Conservation (phyloP, 2,888 invertebrate species). For the Stramonita haemastoma region DNA sequence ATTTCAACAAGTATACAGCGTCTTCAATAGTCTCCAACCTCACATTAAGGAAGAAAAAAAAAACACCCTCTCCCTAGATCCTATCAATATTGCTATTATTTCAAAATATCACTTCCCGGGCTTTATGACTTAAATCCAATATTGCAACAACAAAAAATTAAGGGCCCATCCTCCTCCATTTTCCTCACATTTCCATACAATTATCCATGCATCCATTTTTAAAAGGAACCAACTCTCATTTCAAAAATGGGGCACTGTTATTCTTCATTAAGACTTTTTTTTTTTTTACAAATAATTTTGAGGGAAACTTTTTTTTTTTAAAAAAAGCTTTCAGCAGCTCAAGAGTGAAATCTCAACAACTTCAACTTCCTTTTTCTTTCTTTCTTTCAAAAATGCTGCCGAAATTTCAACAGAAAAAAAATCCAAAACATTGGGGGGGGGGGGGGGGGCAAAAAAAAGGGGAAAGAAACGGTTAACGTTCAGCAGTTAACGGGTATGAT, state of each 20-base stretch:
- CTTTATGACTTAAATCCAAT: not conserved
- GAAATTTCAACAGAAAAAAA: not conserved
- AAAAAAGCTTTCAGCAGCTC: not conserved
- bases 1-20: too few species aligned
- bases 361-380: too few species aligned
- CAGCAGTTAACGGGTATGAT: conserved; percentile 16
- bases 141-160: not conserved
- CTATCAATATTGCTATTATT: not conserved
- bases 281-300: not conserved
- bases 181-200: conserved; percentile 36
- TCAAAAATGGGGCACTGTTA: not conserved
- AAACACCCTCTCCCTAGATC: too few species aligned
- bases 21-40: too few species aligned
- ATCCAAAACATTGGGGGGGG: too few species aligned
- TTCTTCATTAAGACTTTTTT: not conserved
- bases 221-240: not conserved
- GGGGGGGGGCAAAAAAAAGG: not conserved
- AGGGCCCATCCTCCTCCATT: not conserved
- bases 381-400: not conserved
- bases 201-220: conserved; percentile 64
- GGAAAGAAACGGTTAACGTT: too few species aligned
- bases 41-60: too few species aligned
- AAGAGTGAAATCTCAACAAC: not conserved
- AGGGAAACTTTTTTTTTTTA: not conserved
- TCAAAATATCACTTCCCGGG: not conserved